Conservation (phyloP, 2,888 invertebrate genomes). For the Resseliella maxima region DNA sequence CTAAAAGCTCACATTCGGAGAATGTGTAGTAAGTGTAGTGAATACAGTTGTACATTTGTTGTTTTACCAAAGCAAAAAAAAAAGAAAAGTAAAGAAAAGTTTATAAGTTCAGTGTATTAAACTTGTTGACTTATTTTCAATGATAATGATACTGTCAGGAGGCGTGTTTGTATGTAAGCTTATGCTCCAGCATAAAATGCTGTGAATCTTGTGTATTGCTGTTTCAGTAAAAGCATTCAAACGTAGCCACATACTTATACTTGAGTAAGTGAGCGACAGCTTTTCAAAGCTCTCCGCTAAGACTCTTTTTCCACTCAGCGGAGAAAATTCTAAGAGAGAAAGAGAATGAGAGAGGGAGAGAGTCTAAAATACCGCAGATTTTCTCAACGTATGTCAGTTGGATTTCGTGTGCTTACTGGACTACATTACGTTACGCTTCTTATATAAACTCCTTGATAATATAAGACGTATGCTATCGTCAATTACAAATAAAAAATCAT, state of each 20-base stretch:
- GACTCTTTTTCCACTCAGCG: background rate
- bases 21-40: background rate
- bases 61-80: no score
- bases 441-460: background rate
- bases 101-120: background rate
- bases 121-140: background rate
- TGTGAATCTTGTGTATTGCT: background rate
- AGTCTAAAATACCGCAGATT: background rate
- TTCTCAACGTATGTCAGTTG: background rate
- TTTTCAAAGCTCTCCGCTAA: background rate
- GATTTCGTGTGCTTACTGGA: background rate
- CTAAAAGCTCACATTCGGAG: background rate
- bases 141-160: conserved; percentile 19
- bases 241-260: background rate
- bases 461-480: no score
- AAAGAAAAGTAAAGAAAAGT: background rate
- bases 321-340: background rate
- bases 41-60: background rate
- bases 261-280: background rate
- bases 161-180: conserved; percentile 11
- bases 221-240: background rate
- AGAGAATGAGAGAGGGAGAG: no score
- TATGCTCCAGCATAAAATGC: conserved; percentile 4
- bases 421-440: background rate
- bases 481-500: no score